phyloP scores from a whole-genome alignment of 92 coral and sea anemone genomes.

The Epizoanthus rinbou region DNA sequence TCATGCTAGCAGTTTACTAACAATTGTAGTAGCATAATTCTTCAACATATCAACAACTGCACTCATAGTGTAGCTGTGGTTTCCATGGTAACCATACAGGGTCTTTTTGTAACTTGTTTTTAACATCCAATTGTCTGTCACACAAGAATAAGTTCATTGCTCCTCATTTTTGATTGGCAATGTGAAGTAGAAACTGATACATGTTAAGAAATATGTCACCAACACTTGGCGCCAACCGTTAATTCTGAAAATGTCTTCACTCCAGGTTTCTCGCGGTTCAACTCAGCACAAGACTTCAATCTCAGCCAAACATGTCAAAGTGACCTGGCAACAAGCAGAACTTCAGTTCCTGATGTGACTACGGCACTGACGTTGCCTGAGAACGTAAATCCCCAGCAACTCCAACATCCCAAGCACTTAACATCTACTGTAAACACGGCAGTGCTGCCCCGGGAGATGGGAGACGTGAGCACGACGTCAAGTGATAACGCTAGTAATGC shows the following conservation, averaged over 20 bases:
- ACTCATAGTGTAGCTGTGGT: too few relatives aligned
- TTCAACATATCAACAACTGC: too few relatives aligned
- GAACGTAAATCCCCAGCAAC: background rate
- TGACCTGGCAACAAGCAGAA: conserved; percentile 8
- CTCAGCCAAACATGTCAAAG: conserved; percentile 29
- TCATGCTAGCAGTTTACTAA: too few relatives aligned
- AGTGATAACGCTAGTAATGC: too few relatives aligned
- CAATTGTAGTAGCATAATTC: too few relatives aligned
- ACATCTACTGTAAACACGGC: background rate
- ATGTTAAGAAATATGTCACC: background rate
- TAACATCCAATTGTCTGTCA: too few relatives aligned
- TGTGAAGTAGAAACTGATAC: background rate
- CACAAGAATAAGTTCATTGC: too few relatives aligned
- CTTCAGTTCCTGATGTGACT: conserved; percentile 20
- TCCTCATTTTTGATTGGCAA: too few relatives aligned
- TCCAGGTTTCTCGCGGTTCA: conserved; percentile 28
- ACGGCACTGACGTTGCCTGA: background rate
- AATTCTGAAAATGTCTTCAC: background rate
- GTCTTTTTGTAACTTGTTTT: too few relatives aligned
- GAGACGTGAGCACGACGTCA: background rate
- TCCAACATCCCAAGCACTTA: background rate
- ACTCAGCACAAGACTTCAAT: conserved; percentile 27
- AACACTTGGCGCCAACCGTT: too few relatives aligned
- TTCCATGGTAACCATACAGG: too few relatives aligned
- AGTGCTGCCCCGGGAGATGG: background rate